phyloP scores from a whole-genome alignment of 2,113 vertebrate species.

The Paraplagusia blochii region DNA sequence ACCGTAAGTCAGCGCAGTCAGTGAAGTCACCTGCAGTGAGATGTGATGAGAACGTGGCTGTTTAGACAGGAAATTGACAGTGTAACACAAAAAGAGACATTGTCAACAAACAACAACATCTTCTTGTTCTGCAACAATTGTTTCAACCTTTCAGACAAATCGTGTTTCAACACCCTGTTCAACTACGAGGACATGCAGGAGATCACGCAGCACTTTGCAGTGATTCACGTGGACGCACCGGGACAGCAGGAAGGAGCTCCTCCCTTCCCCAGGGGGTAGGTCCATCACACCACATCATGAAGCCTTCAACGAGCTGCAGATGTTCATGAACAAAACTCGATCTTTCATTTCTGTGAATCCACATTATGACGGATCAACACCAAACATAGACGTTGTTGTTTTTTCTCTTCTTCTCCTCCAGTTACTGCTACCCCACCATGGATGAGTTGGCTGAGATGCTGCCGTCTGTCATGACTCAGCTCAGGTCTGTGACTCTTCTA shows the following conservation, averaged over 20 bases:
- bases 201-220: conserved; percentile 94
- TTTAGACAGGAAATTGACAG: too few relatives aligned
- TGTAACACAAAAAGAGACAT: too few relatives aligned
- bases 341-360: too few relatives aligned
- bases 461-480: conserved; percentile 87
- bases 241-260: conserved; percentile 93
- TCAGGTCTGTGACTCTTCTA: conserved; percentile 78
- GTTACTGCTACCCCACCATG: conserved; percentile 93
- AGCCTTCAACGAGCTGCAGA: background rate
- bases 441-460: conserved; percentile 96
- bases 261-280: conserved; percentile 89
- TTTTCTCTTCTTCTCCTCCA: conserved; percentile 45
- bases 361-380: too few relatives aligned
- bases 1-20: conserved; percentile 82
- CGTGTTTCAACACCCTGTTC: conserved; percentile 97
- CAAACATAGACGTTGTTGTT: too few relatives aligned
- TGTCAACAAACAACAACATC: too few relatives aligned
- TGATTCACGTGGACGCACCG: conserved; percentile 93
- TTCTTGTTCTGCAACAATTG: background rate
- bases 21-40: too few relatives aligned
- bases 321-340: too few relatives aligned
- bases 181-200: conserved; percentile 98
- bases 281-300: background rate
- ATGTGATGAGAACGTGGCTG: too few relatives aligned
- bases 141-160: conserved; percentile 82